phyloP scores from a whole-genome alignment of 37 sponge, comb jelly and placozoan genomes.

The Spongia lamella region DNA sequence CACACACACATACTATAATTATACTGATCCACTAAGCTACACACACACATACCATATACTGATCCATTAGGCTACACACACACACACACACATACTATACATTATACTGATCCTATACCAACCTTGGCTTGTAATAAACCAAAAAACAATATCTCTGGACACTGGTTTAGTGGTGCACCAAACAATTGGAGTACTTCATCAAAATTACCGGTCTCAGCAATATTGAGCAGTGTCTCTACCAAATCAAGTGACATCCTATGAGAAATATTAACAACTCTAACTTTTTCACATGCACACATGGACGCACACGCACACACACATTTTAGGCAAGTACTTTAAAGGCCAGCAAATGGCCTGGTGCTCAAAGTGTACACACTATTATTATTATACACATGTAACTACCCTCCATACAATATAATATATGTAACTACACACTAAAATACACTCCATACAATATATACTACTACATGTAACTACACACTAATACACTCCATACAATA shows the following conservation, averaged over 20 bases:
- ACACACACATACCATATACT: not conserved
- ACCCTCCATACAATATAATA: too few relatives aligned
- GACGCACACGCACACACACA: not conserved
- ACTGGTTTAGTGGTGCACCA: slow-evolving; percentile 78
- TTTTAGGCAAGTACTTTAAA: not conserved
- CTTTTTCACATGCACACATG: not conserved
- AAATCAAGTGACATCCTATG: slow-evolving; percentile 84
- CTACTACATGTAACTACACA: too few relatives aligned
- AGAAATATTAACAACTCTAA: not conserved
- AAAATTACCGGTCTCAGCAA: slow-evolving; percentile 87
- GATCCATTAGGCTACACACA: too few relatives aligned
- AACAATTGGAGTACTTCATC: slow-evolving; percentile 82
- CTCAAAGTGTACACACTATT: too few relatives aligned
- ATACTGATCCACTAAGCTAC: slow-evolving; percentile 54
- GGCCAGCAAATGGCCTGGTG: too few relatives aligned
- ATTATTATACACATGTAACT: too few relatives aligned
- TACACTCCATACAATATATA: too few relatives aligned
- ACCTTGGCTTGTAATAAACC: slow-evolving; percentile 81
- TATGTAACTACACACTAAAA: too few relatives aligned
- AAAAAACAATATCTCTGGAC: slow-evolving; percentile 92
- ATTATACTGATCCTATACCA: not conserved
- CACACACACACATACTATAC: not conserved
- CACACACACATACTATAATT: not conserved
- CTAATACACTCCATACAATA: too few relatives aligned
- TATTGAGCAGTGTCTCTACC: slow-evolving; percentile 80